Base-by-base conservation (phyloP, 2,888 invertebrate species). In the Embidobia sp. region DNA sequence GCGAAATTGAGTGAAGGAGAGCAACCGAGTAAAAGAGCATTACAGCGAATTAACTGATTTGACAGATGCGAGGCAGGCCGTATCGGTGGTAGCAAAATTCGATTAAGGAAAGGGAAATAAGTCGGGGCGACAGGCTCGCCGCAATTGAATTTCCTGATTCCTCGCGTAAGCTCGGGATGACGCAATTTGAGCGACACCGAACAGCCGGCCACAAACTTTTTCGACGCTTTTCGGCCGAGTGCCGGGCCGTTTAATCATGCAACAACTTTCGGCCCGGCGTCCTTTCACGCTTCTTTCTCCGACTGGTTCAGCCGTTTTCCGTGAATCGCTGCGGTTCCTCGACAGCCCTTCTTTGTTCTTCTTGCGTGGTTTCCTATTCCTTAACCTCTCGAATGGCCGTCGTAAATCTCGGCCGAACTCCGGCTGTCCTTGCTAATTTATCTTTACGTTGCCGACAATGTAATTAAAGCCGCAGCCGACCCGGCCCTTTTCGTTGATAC, bases 401-500 rank as follows among this genome's bases (percentile, higher is more conserved):
- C 67, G 67, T 67, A 74, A 66, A 74, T 74, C 66, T 67, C 67
- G 18, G 7, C 51, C 57, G n/a, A 55, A 49, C 57, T 55, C 46
- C 15, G 42, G 53, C 51, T 53, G 67, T 59, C 67, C 48, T 61
- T 37, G 67, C 51, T 75, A 67, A 67, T 75, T 75, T 67, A 61
- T 67, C 72, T 64, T 57, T 46, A 57, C 33, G 57, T 67, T 67
- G 67, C 67, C 74, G 67, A 75, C 74, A 61, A 67, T 75, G 51
- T 67, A 51, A 75, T 75, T 75, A 75, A 67, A 51, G 42, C 44
- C 8, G 18, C 29, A 48, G 40, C 33, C 27, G 44, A 49, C 15
- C 57, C 40, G 18, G 13, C 16, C 19, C 5, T 19, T 19, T 5
- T 42, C 5, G 40, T 2, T 3, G 26, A 59, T 29, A 67, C 46